These are phyloP conservation scores for Parasteatoda lunata DNA, from an alignment of 2,888 invertebrate genomes.

Conservation along the genomic window DNA sequence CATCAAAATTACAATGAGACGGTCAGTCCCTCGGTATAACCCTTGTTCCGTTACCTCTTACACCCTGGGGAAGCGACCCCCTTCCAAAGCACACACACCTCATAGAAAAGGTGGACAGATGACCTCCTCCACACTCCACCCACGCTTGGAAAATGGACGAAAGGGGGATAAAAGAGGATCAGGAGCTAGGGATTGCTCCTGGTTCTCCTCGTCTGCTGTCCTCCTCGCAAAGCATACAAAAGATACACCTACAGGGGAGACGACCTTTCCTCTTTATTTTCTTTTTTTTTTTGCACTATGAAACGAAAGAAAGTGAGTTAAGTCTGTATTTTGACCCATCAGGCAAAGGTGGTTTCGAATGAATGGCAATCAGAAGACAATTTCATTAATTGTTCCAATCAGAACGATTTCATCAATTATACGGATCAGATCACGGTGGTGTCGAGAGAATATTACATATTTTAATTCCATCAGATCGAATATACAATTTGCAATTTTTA, in stretches of 20 bases:
- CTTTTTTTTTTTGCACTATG: no score
- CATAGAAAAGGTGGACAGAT: conserved; percentile 48
- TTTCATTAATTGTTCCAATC: not conserved
- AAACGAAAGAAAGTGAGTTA: not conserved
- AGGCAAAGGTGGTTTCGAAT: not conserved
- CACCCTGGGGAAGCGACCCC: conserved; percentile 19
- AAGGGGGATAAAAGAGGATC: conserved; percentile 43
- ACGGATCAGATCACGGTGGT: not conserved
- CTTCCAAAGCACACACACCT: conserved; percentile 54
- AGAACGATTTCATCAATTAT: not conserved
- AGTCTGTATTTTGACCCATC: conserved; percentile 4
- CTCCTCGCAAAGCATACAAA: conserved; percentile 44
- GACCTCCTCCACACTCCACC: not conserved
- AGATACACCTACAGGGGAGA: conserved; percentile 50
- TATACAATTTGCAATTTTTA: no score
- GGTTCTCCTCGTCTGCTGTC: not conserved
- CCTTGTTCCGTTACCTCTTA: conserved; percentile 49
- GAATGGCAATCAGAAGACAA: not conserved
- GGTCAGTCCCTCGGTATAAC: conserved; percentile 64
- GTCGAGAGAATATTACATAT: not conserved
- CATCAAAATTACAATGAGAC: conserved; percentile 69
- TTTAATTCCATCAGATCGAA: not conserved
- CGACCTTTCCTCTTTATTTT: conserved; percentile 37
- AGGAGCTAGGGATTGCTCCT: conserved; percentile 46
- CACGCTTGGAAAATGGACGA: not conserved